Evolutionary conservation across 2,888 invertebrate species (phyloP).

Genomic region (Microctonus brassicae): DNA sequence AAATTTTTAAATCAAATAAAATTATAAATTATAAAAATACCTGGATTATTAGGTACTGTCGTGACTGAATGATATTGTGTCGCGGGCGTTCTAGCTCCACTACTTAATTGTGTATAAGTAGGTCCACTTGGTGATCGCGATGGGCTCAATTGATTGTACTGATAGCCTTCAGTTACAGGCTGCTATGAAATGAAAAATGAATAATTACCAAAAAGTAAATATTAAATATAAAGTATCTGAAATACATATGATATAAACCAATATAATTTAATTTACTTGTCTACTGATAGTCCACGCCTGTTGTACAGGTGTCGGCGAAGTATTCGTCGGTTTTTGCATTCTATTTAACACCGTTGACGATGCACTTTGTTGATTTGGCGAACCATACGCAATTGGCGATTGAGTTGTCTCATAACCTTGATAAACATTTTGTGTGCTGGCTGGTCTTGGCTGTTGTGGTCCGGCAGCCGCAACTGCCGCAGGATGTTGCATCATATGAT

Average conservation of each 20-base stretch:
- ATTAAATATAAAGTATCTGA: too few species aligned
- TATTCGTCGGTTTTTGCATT: slow-evolving; percentile 78
- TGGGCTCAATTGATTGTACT: slow-evolving; percentile 82
- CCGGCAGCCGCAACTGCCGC: slow-evolving; percentile 63
- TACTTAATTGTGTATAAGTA: slow-evolving; percentile 84
- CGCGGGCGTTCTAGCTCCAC: slow-evolving; percentile 74
- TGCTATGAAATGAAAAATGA: slow-evolving; percentile 66
- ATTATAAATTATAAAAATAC: slow-evolving; percentile 48
- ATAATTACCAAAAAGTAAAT: slow-evolving; percentile 6
- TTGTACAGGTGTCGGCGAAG: slow-evolving; percentile 80
- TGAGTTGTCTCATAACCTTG: slow-evolving; percentile 82
- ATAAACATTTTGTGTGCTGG: slow-evolving; percentile 80
- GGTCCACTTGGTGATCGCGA: slow-evolving; percentile 87
- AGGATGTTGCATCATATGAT: slow-evolving; percentile 72
- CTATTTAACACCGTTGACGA: slow-evolving; percentile 76
- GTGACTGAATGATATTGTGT: slow-evolving; percentile 71
- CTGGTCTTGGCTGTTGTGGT: slow-evolving; percentile 75
- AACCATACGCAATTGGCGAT: slow-evolving; percentile 78
- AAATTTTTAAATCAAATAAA: background rate
- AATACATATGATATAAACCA: too few species aligned
- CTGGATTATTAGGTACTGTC: slow-evolving; percentile 68
- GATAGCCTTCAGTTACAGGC: slow-evolving; percentile 80
- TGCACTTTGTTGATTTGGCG: slow-evolving; percentile 75
- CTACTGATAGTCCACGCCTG: slow-evolving; percentile 75
- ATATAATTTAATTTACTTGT: slow-evolving; percentile 69